A percentile compares a stretch with the other conserved stretches of the same genome.
Evolutionary conservation across 2,888 invertebrate genomes (phyloP).

Genomic region (Bellardia bayeri): DNA sequence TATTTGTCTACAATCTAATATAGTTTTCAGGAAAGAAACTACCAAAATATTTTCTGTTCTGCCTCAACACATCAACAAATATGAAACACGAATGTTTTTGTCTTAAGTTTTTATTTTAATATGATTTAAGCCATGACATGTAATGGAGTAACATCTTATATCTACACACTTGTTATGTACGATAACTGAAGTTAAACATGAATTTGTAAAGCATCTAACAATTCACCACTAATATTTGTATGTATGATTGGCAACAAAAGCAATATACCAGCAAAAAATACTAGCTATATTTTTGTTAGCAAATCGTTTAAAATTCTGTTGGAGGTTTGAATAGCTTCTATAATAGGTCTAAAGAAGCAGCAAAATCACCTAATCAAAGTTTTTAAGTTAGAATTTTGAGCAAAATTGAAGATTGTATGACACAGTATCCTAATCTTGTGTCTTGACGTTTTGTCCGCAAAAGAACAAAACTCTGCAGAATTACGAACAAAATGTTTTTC

Average conservation of each 20-base stretch:
- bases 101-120: constrained; percentile 48
- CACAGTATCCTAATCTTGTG: no score
- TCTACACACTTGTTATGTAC: not conserved
- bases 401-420: no score
- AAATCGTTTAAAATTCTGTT: no score
- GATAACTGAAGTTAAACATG: constrained; percentile 57
- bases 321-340: no score
- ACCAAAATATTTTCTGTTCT: constrained; percentile 36
- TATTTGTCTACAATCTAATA: constrained; percentile 56
- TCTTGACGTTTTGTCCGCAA: no score
- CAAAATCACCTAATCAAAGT: no score
- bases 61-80: constrained; percentile 53
- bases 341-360: no score
- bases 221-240: constrained; percentile 31
- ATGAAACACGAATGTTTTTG: constrained; percentile 55
- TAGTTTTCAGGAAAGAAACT: constrained; percentile 38
- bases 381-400: no score
- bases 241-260: not conserved
- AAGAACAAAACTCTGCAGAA: no score
- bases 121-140: constrained; percentile 62
- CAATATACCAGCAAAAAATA: constrained; percentile 9
- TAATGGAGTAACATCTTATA: constrained; percentile 55
- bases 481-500: no score
- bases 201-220: constrained; percentile 48
- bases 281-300: no score